Evolutionary conservation across 23 tunicate species (phyloP), one percentile per base, ranked within the genome.

Genomic region (Botrylloides violaceus): DNA sequence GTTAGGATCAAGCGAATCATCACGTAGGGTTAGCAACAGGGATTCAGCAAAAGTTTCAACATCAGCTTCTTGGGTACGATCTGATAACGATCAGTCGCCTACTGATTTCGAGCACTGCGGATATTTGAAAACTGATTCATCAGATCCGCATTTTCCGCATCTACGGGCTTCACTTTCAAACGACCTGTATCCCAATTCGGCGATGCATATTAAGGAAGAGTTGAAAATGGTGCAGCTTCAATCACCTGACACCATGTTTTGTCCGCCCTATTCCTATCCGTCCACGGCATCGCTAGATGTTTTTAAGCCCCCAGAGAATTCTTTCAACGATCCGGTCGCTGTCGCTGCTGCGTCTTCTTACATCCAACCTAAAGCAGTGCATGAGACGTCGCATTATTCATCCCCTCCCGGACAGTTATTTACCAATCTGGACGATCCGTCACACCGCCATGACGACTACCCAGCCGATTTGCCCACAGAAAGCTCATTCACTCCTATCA

Each of bases 181-280:
- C 19, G 74, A 68, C 6, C 24, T 37, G 26, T 68, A 68, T 30
- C 19, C 74, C 43, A 38, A 43, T 68, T 36, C 58, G 26, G 23
- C 32, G 32, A 68, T 68, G 74, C 74, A 68, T 28, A 43, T 68
- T 36, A 68, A 68, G 37, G 58, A 68, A 19, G 74, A 68, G 2
- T 18, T 56, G 0, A 68, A 68, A 68, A 39, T 68, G 58, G 37
- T 68, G 32, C 49, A 39, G 28, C 1, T 68, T 19, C 74, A 68
- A 39, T 68, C 74, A 2, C 28, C 26, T 18, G 74, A 68, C 58
- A 30, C 58, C 12, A 43, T 68, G 58, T 68, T 37, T 3, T 35
- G 58, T 37, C 28, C 58, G 23, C 28, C 58, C n/a, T 68, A 68
- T 22, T 68, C 74, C 26, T 37, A 68, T 25, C 58, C 74, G 6